Percentiles rank a stretch among this genome's conserved stretches.
Conservation (phyloP, 2,888 invertebrate species). For the Euzetes globulus region DNA sequence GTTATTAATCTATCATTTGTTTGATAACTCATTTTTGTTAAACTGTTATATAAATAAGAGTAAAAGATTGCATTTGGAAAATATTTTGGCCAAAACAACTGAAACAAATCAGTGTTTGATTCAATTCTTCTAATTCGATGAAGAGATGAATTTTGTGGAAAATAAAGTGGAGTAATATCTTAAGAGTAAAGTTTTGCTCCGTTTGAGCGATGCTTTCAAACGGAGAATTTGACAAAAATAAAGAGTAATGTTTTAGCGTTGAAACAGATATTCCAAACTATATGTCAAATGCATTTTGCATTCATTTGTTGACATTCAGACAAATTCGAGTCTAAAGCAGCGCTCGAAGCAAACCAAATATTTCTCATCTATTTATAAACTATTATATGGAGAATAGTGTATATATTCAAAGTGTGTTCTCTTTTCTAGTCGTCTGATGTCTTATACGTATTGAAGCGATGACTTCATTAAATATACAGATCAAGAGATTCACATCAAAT, state of each 20-base stretch:
- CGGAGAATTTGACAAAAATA: background rate
- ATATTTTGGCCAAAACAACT: too few relatives aligned
- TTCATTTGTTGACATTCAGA: slow-evolving; percentile 4
- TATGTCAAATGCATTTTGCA: background rate
- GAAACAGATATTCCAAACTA: background rate
- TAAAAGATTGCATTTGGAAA: too few relatives aligned
- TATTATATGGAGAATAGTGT: too few relatives aligned
- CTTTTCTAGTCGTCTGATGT: background rate
- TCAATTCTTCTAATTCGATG: too few relatives aligned
- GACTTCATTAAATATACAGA: slow-evolving; percentile 26
- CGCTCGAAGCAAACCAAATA: background rate
- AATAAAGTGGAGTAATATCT: too few relatives aligned
- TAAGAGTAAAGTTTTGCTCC: too few relatives aligned
- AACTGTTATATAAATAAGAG: too few relatives aligned
- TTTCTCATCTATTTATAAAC: background rate
- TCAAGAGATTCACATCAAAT: background rate
- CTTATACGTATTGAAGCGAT: too few relatives aligned
- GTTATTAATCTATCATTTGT: too few relatives aligned
- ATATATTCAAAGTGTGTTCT: background rate
- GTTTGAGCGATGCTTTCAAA: background rate
- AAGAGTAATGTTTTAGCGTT: background rate
- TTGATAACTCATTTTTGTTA: too few relatives aligned
- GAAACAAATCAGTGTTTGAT: too few relatives aligned
- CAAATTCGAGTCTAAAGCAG: background rate
- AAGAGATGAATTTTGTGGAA: too few relatives aligned